Evolutionary conservation across 1,140 invertebrate genomes (phyloP), one percentile per base, ranked within the genome.

Genomic region (Holotrichia oblita): DNA sequence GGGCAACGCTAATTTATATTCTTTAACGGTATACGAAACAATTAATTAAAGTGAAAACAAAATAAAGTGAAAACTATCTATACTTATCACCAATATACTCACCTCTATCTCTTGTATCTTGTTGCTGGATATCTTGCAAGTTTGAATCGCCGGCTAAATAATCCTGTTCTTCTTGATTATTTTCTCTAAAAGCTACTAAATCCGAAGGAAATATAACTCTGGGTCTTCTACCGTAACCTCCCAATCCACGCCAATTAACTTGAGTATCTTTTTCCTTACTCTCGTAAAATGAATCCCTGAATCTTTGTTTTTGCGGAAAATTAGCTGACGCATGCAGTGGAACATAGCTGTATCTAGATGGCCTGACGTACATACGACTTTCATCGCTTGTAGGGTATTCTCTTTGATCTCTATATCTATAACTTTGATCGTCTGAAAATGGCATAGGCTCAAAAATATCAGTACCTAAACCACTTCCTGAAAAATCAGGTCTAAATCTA

Each of bases 141-240:
- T 80, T 83, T 48, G 81, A 81, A 80, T 87, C 86, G 20, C 81
- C 83, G 6, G 83, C 83, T 61, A 87, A 81, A 81, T 82, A 85
- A 79, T 87, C 86, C 1, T 81, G 75, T 73, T 86, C 85, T 42
- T 83, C 82, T 42, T 81, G 81, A 61, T 77, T 80, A 9, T 82
- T 82, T 41, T 87, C 86, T 42, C 84, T 81, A 78, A 87, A 87
- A 0, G 84, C 81, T 8, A 87, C 85, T 77, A 85, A 75, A 82
- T 87, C 86, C 41, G 85, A 84, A 12, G 86, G 86, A 80, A 87
- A 87, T 64, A 87, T 87, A 3, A 87, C 86, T 64, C 85, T 78
- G 0, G 86, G 86, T 73, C 84, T 79, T 77, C 85, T 83, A n/a
- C 82, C 83, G 55, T 78, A 78, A 24, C 40, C 79, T 22, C 40